These are phyloP conservation scores for Paedocypris micromegethes DNA, from an alignment of 2,797 vertebrate species.

Conservation along the genomic window DNA sequence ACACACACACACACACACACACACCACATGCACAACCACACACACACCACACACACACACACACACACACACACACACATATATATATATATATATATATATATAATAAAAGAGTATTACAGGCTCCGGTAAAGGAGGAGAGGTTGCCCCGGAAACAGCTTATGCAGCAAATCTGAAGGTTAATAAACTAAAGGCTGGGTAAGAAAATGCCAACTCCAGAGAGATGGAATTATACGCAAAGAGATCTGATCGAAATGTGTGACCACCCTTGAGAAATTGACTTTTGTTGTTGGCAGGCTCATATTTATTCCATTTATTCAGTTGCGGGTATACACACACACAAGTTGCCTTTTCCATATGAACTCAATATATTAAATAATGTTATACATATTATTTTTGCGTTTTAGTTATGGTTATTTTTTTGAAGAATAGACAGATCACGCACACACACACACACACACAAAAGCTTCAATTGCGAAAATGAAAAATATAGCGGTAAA, in stretches of 20 bases:
- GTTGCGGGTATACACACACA: not conserved
- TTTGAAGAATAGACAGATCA: not conserved
- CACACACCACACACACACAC: too few species aligned
- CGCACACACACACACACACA: too few species aligned
- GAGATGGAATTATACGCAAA: constrained; percentile 42
- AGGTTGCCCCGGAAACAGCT: constrained; percentile 53
- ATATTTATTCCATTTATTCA: constrained; percentile 37
- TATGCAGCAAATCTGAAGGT: constrained; percentile 60
- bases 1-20: too few species aligned
- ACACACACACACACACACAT: too few species aligned
- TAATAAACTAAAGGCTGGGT: constrained; percentile 42
- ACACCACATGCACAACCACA: too few species aligned
- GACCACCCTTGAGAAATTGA: constrained; percentile 51
- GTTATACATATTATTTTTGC: not conserved
- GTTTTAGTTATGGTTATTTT: not conserved
- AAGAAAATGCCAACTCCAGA: constrained; percentile 31
- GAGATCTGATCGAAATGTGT: constrained; percentile 41
- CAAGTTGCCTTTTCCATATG: constrained; percentile 15
- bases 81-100: too few species aligned
- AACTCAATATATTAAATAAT: not conserved
- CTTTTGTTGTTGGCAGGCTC: constrained; percentile 51
- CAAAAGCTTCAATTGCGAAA: too few species aligned
- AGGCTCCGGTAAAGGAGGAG: constrained; percentile 45
- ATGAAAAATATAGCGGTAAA: too few species aligned
- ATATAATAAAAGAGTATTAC: constrained; percentile 3